phyloP scores from a whole-genome alignment of 2,797 vertebrate species.

The Sardinella longiceps region DNA sequence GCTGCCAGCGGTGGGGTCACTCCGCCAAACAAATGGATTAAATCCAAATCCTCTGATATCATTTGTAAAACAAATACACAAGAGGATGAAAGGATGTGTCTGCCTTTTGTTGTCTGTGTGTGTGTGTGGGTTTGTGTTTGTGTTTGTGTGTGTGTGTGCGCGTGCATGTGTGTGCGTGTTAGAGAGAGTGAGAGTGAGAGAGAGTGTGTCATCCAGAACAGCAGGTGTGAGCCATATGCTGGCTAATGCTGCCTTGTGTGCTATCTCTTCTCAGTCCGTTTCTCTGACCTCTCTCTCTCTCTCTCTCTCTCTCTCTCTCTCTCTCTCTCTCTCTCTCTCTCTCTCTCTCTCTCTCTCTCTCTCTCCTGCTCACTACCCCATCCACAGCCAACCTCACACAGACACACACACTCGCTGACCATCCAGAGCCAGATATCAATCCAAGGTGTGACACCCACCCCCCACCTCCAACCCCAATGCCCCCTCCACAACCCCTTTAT shows the following conservation, averaged over 20 bases:
- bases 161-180: too few species aligned
- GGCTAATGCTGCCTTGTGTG: background rate
- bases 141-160: too few species aligned
- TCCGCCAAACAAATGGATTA: constrained; percentile 44
- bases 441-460: background rate
- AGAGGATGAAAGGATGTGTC: constrained; percentile 39
- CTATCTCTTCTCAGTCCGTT: background rate
- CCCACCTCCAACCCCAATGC: background rate
- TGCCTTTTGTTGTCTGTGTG: constrained; percentile 30
- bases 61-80: constrained; percentile 48
- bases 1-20: constrained; percentile 41
- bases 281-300: background rate
- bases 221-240: constrained; percentile 38
- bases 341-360: constrained; percentile 15
- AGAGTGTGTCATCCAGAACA: constrained; percentile 34
- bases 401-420: background rate
- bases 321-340: constrained; percentile 15
- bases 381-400: background rate
- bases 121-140: too few species aligned
- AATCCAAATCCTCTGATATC: constrained; percentile 44
- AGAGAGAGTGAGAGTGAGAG: too few species aligned
- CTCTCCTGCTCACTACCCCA: background rate
- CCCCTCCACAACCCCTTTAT: background rate
- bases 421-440: background rate
- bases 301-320: constrained; percentile 16